Base-by-base conservation (phyloP, 64 coral and sea anemone species). In the Astreopora myriophthalma region DNA sequence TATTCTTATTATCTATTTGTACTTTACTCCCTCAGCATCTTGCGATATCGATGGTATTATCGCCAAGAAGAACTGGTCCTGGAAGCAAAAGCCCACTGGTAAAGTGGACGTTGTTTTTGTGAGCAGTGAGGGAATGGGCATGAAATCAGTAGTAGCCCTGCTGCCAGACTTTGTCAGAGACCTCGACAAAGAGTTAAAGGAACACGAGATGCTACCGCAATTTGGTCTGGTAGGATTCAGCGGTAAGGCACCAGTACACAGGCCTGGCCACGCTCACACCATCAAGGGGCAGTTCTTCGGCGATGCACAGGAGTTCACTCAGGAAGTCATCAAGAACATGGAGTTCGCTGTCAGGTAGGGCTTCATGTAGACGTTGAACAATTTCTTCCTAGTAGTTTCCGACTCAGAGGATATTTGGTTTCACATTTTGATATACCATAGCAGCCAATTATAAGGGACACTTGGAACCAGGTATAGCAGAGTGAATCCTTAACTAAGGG, bases 221-320 rank as follows among this genome's bases (percentile, higher is more conserved):
- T 95, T 95, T 82, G 94, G 89, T 20, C 24, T 95, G 35, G 94
- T 95, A 35, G 94, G 89, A 17, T 95, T 95, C 40, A 95, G 89
- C 38, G 94, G 94, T 48, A 91, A 85, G 63, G 80, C 83, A 0
- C 89, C 83, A 5, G 23, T 82, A 3, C 84, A 95, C 63, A 91
- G 89, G 64, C 73, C 74, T 22, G 94, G 89, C 38, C 94, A 95
- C 49, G 74, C 48, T 31, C 94, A 95, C 28, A 95, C 94, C 1
- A 32, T 95, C 27, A 91, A 87, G 12, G 88, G 94, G 25, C 55
- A 65, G 24, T 37, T 95, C 34, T 66, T 95, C 13, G 80, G 64
- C 4, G 38, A 39, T 25, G 73, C 63, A 0, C 38, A 46, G 2
- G 65, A 95, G 17, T 91, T 95, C 74, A 30, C 31, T 11, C 0